Base-by-base conservation (phyloP, 1,140 invertebrate genomes). In the Trichoplusia ni region DNA sequence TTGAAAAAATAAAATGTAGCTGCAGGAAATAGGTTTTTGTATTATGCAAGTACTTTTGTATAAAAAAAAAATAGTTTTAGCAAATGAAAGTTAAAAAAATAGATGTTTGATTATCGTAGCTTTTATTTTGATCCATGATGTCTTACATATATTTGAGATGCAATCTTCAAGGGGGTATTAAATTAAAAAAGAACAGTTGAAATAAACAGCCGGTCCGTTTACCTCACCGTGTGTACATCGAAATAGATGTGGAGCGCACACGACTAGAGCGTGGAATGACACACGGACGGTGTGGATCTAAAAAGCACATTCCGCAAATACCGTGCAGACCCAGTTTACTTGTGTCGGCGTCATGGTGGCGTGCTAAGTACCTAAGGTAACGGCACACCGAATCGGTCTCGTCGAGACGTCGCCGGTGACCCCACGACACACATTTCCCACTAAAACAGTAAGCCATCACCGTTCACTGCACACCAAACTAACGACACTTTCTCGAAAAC, bases 311-410 rank as follows among this genome's bases (percentile, higher is more conserved):
- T 54, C 51, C 51, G 51, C 33, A 8, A 37, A 27, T 25, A 23
- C 18, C 51, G 35, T 25, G 51, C 35, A 38, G 51, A 40, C 51
- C 51, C 35, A 49, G 44, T 61, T 49, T 38, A 61, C 35, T 49
- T 37, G 44, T 37, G 40, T 38, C 11, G 58, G 44, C 58, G 44
- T 18, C 33, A 16, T 8, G 40, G 33, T 63, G 29, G 21, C 31
- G 59, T 38, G 38, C 27, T 54, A 54, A 38, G 54, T 60, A 47
- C 64, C 19, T 27, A 47, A 63, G 9, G 19, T 69, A 72, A 72
- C 70, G 70, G 66, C 59, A 69, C 35, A 65, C 33, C 42, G 56
- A 62, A 60, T 66, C 38, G 21, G 56, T 60, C 44, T 46, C 54
- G 21, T 13, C 42, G 53, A 42, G 42, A 64, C 54, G 53, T 67